phyloP scores from a whole-genome alignment of 2,888 invertebrate genomes.

The Amblyteles armatorius region DNA sequence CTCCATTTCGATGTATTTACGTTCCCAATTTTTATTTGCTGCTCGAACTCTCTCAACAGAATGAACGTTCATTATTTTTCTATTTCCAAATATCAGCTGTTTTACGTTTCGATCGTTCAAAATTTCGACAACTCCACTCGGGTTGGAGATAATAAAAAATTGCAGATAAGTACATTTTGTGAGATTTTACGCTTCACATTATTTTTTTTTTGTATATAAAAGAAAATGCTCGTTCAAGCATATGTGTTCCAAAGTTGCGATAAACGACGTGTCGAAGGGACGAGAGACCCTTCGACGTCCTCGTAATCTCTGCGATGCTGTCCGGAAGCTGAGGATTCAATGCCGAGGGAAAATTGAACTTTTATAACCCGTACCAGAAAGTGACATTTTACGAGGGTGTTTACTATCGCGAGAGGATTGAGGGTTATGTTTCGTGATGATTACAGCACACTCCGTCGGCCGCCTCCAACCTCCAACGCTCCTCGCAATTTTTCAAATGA shows the following conservation, averaged over 20 bases:
- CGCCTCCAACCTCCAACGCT: not conserved
- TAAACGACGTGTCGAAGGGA: not conserved
- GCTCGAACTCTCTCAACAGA: no score
- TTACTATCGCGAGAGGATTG: slow-evolving; percentile 31
- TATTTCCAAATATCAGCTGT: no score
- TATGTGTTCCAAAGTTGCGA: not conserved
- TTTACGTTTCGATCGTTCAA: no score
- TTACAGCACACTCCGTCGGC: not conserved
- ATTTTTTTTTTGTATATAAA: not conserved
- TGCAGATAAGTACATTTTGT: not conserved
- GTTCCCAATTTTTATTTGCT: no score
- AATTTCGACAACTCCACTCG: no score
- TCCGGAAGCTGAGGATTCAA: not conserved
- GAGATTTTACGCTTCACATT: not conserved
- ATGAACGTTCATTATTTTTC: no score
- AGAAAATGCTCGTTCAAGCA: not conserved
- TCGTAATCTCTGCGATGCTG: slow-evolving; percentile 18
- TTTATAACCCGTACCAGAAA: slow-evolving; percentile 20
- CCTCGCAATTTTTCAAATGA: not conserved
- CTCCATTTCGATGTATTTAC: no score
- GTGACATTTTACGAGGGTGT: slow-evolving; percentile 44
- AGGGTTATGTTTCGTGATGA: slow-evolving; percentile 23
- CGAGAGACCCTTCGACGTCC: not conserved
- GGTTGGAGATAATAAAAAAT: not conserved
- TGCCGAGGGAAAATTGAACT: slow-evolving; percentile 41